A percentile compares a stretch with the other conserved stretches of the same genome.
These are phyloP conservation scores for Phoxinus dragarum DNA, from an alignment of 2,797 vertebrate genomes.

Conservation along the genomic window DNA sequence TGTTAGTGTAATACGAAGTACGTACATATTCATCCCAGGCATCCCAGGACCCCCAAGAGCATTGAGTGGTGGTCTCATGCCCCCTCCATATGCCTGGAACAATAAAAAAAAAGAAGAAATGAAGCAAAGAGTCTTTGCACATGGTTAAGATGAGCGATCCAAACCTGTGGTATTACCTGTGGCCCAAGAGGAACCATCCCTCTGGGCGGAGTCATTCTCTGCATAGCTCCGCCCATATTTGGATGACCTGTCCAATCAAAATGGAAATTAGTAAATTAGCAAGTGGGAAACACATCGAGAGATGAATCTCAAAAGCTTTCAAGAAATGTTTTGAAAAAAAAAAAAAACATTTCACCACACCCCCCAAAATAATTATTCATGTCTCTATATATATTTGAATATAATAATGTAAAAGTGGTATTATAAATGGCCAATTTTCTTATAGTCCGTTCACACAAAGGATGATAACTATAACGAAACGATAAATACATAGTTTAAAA, in stretches of 20 bases:
- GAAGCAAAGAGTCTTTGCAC: not conserved
- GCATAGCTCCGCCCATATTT: slow-evolving; percentile 97
- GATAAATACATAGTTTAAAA: not conserved
- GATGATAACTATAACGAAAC: not conserved
- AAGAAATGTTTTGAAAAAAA: not conserved
- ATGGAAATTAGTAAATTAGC: not conserved
- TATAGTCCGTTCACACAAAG: not conserved
- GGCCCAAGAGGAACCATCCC: slow-evolving; percentile 97
- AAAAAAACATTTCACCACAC: not conserved
- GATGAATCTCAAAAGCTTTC: not conserved
- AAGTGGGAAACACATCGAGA: not conserved
- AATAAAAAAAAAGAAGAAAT: slow-evolving; percentile 63
- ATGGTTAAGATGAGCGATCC: not conserved
- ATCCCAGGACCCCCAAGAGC: slow-evolving; percentile 96
- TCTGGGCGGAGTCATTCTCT: slow-evolving; percentile 94
- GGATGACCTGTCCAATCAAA: slow-evolving; percentile 85
- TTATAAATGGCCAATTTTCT: not conserved
- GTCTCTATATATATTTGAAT: not conserved
- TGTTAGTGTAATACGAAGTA: not conserved
- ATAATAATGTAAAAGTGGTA: not conserved
- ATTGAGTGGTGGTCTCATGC: slow-evolving; percentile 97
- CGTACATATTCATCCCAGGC: slow-evolving; percentile 97
- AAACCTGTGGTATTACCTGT: slow-evolving; percentile 80
- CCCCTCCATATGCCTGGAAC: slow-evolving; percentile 94
- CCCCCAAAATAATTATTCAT: not conserved